Percentiles rank a stretch among this genome's conserved stretches.
Conservation (phyloP, 2,113 vertebrate species). For the Microcebus murinus region DNA sequence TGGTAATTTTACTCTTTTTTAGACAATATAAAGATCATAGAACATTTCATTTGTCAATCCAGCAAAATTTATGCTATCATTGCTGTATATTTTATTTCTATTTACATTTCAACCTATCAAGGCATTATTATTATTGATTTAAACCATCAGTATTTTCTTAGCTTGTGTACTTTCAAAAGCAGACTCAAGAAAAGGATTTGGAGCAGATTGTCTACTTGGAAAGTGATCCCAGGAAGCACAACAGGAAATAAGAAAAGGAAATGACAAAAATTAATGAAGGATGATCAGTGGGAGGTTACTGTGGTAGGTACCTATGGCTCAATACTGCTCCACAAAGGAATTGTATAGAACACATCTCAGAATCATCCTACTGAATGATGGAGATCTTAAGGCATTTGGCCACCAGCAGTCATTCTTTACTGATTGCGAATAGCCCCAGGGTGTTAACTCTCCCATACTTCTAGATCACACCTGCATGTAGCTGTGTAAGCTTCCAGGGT, state of each 20-base stretch:
- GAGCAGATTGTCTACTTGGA: neutral
- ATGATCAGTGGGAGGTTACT: neutral
- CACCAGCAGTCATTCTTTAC: neutral
- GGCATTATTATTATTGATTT: neutral
- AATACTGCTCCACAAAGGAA: neutral
- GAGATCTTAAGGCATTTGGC: neutral
- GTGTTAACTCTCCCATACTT: neutral
- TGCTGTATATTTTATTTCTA: neutral
- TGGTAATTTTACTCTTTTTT: slow-evolving; percentile 9
- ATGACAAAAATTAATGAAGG: neutral
- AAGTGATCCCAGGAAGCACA: neutral
- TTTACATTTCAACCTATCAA: neutral
- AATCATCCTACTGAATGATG: neutral
- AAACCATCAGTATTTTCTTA: neutral
- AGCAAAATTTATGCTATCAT: neutral
- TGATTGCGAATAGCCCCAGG: neutral
- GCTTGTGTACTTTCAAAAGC: neutral
- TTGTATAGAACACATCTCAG: neutral
- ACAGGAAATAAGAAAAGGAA: neutral
- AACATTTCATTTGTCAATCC: neutral
- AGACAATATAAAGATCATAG: neutral
- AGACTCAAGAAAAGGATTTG: neutral
- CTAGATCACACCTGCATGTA: neutral
- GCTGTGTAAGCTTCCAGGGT: neutral
- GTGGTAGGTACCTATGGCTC: neutral